Evolutionary conservation across 1,140 invertebrate genomes (phyloP).

Genomic region (Wasmannia auropunctata): DNA sequence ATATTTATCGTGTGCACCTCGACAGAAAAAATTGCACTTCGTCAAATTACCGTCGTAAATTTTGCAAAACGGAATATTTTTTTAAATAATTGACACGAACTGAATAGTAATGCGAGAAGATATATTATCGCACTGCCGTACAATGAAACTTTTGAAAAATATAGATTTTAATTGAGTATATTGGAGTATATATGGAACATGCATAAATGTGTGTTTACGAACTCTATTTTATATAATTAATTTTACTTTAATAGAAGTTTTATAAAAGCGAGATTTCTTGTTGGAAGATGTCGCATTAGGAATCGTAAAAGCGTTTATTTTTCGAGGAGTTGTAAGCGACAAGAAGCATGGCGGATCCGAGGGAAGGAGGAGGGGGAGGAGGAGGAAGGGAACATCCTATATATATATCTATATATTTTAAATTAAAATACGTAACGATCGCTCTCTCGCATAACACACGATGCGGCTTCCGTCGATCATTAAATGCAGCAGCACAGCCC

Average conservation of each 20-base stretch:
- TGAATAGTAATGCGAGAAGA: too few relatives aligned
- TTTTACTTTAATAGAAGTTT: not conserved
- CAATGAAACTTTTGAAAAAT: not conserved
- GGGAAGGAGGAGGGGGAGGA: too few relatives aligned
- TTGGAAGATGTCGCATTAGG: too few relatives aligned
- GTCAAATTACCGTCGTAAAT: not conserved
- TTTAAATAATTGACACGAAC: not conserved
- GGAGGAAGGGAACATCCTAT: not conserved
- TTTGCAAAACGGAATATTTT: not conserved
- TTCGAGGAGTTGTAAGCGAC: not conserved
- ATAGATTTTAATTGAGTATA: not conserved
- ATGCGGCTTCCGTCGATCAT: conserved; percentile 22
- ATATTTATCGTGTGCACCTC: not conserved
- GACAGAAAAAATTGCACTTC: not conserved
- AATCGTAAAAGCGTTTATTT: not conserved
- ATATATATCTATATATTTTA: not conserved
- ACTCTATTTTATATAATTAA: not conserved
- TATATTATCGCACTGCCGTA: not conserved
- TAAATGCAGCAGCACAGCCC: not conserved
- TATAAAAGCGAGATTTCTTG: not conserved
- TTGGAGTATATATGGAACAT: not conserved
- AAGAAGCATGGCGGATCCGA: not conserved
- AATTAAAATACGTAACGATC: conserved; percentile 15
- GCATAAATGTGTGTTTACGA: not conserved
- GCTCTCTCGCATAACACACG: not conserved